These are phyloP conservation scores for Megaceryle torquata DNA, from an alignment of 2,113 vertebrate species.

Conservation along the genomic window DNA sequence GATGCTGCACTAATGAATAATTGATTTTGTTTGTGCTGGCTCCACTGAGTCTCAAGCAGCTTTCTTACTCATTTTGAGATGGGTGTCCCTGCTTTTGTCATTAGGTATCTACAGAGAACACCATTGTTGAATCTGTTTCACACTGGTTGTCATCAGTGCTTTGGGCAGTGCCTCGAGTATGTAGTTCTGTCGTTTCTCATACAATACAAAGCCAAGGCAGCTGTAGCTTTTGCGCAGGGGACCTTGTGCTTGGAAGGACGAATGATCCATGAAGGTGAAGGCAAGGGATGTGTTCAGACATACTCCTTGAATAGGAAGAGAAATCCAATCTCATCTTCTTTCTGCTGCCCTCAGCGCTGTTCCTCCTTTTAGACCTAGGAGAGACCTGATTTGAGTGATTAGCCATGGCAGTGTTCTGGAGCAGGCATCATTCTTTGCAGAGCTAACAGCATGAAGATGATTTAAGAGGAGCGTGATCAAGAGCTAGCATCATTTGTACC, in stretches of 20 bases:
- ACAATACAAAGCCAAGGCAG: neutral
- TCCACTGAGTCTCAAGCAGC: neutral
- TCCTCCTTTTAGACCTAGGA: neutral
- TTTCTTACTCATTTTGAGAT: neutral
- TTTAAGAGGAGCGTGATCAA: neutral
- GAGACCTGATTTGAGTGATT: slow-evolving; percentile 23
- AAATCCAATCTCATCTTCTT: neutral
- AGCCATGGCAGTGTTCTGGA: slow-evolving; percentile 17
- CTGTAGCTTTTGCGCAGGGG: neutral
- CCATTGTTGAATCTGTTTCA: neutral
- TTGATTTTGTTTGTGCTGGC: neutral
- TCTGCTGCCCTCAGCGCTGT: neutral
- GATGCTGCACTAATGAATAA: neutral
- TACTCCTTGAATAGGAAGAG: neutral
- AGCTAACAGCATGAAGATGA: slow-evolving; percentile 1
- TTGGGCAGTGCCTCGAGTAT: neutral
- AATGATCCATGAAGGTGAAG: slow-evolving; percentile 1
- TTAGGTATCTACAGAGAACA: neutral
- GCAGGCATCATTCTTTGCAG: slow-evolving; percentile 19
- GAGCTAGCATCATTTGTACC: neutral
- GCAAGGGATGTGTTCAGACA: neutral
- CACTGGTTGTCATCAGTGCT: neutral
- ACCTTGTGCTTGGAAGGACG: neutral
- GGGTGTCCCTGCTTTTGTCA: neutral
- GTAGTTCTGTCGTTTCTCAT: rapidly evolving